These are phyloP conservation scores for Epinephelus malabaricus DNA, from an alignment of 2,797 vertebrate genomes.

Conservation along the genomic window DNA sequence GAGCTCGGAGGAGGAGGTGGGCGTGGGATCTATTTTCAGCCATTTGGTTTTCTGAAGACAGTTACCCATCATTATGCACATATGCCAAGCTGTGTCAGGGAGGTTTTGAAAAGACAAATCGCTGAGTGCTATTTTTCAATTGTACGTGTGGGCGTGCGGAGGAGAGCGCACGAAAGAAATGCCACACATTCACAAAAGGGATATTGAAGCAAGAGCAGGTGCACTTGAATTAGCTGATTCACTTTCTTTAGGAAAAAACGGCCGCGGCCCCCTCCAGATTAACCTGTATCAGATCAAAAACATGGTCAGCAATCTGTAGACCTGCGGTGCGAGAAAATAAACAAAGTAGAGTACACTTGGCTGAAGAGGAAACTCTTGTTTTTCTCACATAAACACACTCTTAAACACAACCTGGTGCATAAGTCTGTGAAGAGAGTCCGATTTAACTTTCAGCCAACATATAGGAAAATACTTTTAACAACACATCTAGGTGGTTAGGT, in stretches of 20 bases:
- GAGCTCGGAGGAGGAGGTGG: not conserved
- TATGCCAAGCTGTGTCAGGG: slow-evolving; percentile 4
- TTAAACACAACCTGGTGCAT: not conserved
- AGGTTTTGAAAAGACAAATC: slow-evolving; percentile 19
- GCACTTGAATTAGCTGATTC: slow-evolving; percentile 46
- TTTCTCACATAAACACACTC: not conserved
- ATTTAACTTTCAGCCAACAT: not conserved
- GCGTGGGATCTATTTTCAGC: slow-evolving; percentile 16
- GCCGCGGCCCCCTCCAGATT: slow-evolving; percentile 22
- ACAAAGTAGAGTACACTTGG: slow-evolving; percentile 4
- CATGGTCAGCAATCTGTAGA: slow-evolving; percentile 63
- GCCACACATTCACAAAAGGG: not conserved
- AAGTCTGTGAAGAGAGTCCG: not conserved
- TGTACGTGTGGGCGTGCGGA: slow-evolving; percentile 15
- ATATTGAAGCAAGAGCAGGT: slow-evolving; percentile 1
- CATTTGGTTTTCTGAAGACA: slow-evolving; percentile 28
- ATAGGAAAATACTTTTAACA: not conserved
- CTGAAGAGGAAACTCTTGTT: slow-evolving; percentile 9
- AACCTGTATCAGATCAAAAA: slow-evolving; percentile 43
- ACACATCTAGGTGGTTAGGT: not conserved
- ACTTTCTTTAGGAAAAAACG: slow-evolving; percentile 31
- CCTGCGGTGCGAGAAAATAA: slow-evolving; percentile 61
- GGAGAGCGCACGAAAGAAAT: not conserved
- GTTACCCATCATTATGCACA: slow-evolving; percentile 24
- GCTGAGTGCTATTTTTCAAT: not conserved